Conservation (phyloP, 2,113 vertebrate species). For the Bubalus kerabau region DNA sequence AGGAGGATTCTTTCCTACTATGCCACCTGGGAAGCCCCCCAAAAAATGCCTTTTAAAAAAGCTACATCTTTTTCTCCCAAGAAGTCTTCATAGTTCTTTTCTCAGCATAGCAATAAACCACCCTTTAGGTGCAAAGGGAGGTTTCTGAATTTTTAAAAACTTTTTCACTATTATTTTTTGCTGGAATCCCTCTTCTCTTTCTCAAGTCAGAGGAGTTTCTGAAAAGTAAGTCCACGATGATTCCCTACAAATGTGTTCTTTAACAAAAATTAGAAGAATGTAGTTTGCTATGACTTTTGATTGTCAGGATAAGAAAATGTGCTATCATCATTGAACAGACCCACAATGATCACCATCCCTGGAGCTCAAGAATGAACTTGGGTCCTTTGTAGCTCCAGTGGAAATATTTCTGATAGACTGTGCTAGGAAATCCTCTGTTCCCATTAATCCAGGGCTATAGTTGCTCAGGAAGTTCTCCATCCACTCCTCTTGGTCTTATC, state of each 20-base stretch:
- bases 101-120: background rate
- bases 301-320: background rate
- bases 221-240: background rate
- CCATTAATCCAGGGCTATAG: background rate
- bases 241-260: background rate
- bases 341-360: background rate
- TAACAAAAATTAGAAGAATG: background rate
- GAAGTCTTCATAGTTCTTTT: background rate
- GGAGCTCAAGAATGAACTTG: background rate
- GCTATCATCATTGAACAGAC: background rate
- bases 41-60: background rate
- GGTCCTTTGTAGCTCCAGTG: background rate
- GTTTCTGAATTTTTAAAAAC: background rate
- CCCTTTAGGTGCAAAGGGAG: background rate
- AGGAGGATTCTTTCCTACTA: background rate
- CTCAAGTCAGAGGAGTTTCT: background rate
- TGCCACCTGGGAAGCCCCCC: background rate
- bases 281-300: background rate
- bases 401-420: background rate
- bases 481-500: background rate
- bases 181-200: background rate
- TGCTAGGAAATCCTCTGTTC: background rate
- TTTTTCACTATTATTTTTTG: background rate
- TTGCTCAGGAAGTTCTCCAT: background rate
- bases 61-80: background rate